Conservation (phyloP, 2,797 vertebrate species). For the Coreius guichenoti region DNA sequence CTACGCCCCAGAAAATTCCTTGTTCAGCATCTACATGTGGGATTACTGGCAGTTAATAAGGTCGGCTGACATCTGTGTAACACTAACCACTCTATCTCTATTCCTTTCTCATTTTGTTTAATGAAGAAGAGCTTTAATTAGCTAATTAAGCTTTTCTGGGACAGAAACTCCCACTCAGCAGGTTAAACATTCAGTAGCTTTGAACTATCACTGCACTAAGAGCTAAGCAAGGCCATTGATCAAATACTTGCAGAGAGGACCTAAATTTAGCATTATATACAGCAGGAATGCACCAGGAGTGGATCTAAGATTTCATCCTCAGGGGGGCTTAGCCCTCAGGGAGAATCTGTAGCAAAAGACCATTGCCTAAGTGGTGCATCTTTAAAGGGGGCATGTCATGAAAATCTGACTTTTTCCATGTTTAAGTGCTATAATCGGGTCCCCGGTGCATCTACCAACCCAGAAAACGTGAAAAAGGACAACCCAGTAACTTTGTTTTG, state of each 20-base stretch:
- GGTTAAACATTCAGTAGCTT: slow-evolving; percentile 32
- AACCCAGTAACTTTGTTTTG: too few species aligned
- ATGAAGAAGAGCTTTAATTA: slow-evolving; percentile 57
- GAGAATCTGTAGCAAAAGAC: too few species aligned
- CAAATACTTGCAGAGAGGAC: background rate
- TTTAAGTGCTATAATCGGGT: too few species aligned
- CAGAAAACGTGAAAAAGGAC: too few species aligned
- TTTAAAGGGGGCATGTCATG: too few species aligned
- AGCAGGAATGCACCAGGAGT: background rate
- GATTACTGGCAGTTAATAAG: slow-evolving; percentile 35
- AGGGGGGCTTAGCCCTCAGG: too few species aligned
- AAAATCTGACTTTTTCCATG: too few species aligned
- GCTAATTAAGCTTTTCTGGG: slow-evolving; percentile 57
- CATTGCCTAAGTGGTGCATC: too few species aligned
- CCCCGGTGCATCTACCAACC: too few species aligned
- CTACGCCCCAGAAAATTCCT: background rate
- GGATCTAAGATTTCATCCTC: too few species aligned
- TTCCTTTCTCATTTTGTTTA: slow-evolving; percentile 21
- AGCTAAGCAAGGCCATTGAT: slow-evolving; percentile 20
- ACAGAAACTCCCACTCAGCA: slow-evolving; percentile 36
- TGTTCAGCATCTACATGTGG: slow-evolving; percentile 12
- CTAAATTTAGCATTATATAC: background rate
- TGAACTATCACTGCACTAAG: background rate
- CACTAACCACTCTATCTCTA: slow-evolving; percentile 13
- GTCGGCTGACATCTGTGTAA: slow-evolving; percentile 46